Evolutionary conservation across 1,140 invertebrate species (phyloP).

Genomic region (Heliothis subflexa): DNA sequence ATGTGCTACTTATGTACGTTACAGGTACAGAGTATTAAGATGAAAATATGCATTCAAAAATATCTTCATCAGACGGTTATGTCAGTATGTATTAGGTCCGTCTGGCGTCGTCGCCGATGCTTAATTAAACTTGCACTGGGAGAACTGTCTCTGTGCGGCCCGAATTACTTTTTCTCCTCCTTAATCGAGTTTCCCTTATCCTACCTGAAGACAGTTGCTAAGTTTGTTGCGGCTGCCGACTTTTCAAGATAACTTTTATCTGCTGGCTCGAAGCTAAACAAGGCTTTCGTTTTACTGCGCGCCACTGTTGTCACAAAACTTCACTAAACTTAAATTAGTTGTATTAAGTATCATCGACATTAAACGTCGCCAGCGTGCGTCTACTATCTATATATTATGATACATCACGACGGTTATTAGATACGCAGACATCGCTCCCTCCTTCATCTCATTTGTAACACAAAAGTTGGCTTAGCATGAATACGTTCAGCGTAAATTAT

Average conservation of each 20-base stretch:
- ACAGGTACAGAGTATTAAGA: no score
- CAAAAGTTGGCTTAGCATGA: slow-evolving; percentile 47
- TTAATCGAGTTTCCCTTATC: slow-evolving; percentile 77
- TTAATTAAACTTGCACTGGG: slow-evolving; percentile 67
- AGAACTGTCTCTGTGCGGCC: slow-evolving; percentile 56
- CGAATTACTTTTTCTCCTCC: slow-evolving; percentile 72
- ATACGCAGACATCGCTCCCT: not conserved
- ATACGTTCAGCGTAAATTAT: slow-evolving; percentile 51
- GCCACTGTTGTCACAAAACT: slow-evolving; percentile 59
- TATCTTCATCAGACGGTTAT: not conserved
- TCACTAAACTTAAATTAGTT: slow-evolving; percentile 68
- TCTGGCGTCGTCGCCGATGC: slow-evolving; percentile 48
- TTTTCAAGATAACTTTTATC: slow-evolving; percentile 76
- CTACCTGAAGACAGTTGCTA: slow-evolving; percentile 70
- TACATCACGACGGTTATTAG: slow-evolving; percentile 14
- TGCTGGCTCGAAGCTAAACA: slow-evolving; percentile 66
- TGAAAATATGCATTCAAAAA: no score
- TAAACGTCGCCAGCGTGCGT: slow-evolving; percentile 13
- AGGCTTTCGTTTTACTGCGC: slow-evolving; percentile 68
- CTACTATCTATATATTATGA: not conserved
- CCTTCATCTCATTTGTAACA: slow-evolving; percentile 38
- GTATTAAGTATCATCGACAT: slow-evolving; percentile 56
- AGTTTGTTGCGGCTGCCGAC: slow-evolving; percentile 70
- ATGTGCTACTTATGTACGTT: no score
- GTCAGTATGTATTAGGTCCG: slow-evolving; percentile 5